Conservation (phyloP, 2,888 invertebrate genomes). For the Petrophora chlorosata region DNA sequence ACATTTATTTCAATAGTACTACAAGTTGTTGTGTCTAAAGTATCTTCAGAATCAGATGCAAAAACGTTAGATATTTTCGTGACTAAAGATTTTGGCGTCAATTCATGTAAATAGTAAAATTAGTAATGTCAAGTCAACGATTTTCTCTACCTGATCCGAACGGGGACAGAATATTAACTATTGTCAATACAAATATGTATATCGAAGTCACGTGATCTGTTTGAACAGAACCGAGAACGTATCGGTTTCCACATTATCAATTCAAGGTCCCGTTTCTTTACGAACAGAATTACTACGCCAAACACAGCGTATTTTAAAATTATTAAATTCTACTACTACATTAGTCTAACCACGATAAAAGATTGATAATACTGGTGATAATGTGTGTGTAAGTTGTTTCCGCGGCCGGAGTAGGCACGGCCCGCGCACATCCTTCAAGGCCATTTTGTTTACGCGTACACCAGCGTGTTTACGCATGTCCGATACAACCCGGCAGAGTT, state of each 20-base stretch:
- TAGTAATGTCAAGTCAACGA: not conserved
- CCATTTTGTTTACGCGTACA: conserved; percentile 75
- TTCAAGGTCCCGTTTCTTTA: conserved; percentile 41
- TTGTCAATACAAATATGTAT: conserved; percentile 1
- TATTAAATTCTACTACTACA: conserved; percentile 38
- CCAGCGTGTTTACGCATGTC: conserved; percentile 67
- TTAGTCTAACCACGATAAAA: conserved; percentile 59
- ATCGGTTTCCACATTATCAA: conserved; percentile 34
- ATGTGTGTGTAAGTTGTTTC: conserved; percentile 59
- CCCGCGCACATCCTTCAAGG: conserved; percentile 72
- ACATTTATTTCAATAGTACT: no score
- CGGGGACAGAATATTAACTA: conserved; percentile 7
- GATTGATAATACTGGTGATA: conserved; percentile 62
- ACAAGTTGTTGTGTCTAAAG: no score
- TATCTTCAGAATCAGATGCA: no score
- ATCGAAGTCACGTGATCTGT: not conserved
- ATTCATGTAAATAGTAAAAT: not conserved
- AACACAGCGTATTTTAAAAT: conserved; percentile 37
- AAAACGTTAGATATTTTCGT: no score
- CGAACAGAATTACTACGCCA: conserved; percentile 29
- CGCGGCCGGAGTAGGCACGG: conserved; percentile 48
- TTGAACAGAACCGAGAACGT: conserved; percentile 4
- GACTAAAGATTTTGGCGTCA: not conserved
- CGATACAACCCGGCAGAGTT: conserved; percentile 56
- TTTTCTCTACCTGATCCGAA: conserved; percentile 4